These are phyloP conservation scores for Chrysolina americana DNA, from an alignment of 2,888 invertebrate genomes.

Conservation along the genomic window DNA sequence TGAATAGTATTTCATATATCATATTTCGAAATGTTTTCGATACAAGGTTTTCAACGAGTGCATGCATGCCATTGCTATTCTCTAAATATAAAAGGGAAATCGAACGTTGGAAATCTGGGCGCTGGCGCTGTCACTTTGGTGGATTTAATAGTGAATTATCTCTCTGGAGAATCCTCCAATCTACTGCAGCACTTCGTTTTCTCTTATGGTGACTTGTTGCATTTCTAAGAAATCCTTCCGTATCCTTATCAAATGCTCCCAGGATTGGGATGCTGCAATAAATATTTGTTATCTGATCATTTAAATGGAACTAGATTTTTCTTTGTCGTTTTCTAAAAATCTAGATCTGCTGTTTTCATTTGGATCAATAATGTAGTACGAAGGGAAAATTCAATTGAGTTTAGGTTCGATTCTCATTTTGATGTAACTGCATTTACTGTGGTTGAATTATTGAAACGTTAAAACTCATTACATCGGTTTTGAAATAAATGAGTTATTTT, in stretches of 20 bases:
- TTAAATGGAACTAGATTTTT: conserved; percentile 19
- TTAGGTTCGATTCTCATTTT: not conserved
- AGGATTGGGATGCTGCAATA: conserved; percentile 15
- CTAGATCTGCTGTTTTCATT: not conserved
- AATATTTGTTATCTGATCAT: conserved; percentile 25
- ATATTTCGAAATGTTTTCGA: not conserved
- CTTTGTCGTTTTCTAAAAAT: not conserved
- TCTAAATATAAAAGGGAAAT: not conserved
- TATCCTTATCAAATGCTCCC: not conserved
- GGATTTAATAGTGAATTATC: conserved; percentile 19
- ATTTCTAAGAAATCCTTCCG: conserved; percentile 8
- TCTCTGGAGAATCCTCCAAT: conserved; percentile 10
- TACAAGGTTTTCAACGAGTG: not conserved
- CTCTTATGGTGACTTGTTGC: conserved; percentile 28
- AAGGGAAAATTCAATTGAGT: not conserved
- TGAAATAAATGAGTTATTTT: no score
- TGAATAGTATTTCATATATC: no score
- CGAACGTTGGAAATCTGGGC: not conserved
- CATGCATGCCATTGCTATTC: not conserved
- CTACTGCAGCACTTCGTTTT: conserved; percentile 22
- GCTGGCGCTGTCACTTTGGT: not conserved
- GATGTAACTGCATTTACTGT: no score
- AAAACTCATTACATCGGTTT: no score
- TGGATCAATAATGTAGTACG: not conserved
- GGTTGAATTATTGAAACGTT: no score